These are phyloP conservation scores for Cyprinodon tularosa DNA, from an alignment of 2,113 vertebrate genomes.

Conservation along the genomic window DNA sequence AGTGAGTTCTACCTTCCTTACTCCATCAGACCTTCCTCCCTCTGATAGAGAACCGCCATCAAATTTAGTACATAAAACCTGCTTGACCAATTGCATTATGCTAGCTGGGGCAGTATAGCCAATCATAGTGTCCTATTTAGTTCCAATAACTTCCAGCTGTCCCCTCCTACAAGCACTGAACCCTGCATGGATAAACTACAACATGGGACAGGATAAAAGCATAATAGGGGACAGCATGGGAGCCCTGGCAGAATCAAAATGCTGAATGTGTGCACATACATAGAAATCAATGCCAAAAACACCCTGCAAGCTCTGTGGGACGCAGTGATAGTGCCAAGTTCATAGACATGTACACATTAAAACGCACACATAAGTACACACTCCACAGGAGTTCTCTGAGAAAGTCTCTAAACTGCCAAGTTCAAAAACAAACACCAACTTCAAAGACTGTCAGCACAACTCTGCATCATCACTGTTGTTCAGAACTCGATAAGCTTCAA, in stretches of 20 bases:
- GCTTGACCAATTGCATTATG: constrained; percentile 29
- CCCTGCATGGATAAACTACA: constrained; percentile 60
- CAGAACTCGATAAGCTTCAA: neutral
- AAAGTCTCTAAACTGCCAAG: constrained; percentile 47
- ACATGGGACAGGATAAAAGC: constrained; percentile 71
- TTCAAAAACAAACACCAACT: constrained; percentile 16
- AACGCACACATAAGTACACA: constrained; percentile 9
- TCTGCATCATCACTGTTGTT: constrained; percentile 23
- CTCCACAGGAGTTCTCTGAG: constrained; percentile 40
- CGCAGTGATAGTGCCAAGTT: constrained; percentile 44
- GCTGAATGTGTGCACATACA: constrained; percentile 27
- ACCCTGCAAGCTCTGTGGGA: constrained; percentile 38
- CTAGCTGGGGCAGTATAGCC: constrained; percentile 31
- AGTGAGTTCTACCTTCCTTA: constrained; percentile 66
- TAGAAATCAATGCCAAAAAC: constrained; percentile 26
- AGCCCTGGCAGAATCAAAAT: constrained; percentile 62
- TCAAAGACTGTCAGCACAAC: constrained; percentile 28
- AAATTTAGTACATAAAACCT: constrained; percentile 49
- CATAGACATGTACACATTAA: constrained; percentile 22
- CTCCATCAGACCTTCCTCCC: constrained; percentile 40
- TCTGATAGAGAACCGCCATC: constrained; percentile 42
- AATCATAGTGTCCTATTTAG: constrained; percentile 55
- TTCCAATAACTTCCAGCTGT: constrained; percentile 65
- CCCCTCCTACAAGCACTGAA: constrained; percentile 51
- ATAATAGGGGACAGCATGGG: constrained; percentile 68